phyloP scores from a whole-genome alignment of 2,888 invertebrate genomes.

The Phaedon cochleariae region DNA sequence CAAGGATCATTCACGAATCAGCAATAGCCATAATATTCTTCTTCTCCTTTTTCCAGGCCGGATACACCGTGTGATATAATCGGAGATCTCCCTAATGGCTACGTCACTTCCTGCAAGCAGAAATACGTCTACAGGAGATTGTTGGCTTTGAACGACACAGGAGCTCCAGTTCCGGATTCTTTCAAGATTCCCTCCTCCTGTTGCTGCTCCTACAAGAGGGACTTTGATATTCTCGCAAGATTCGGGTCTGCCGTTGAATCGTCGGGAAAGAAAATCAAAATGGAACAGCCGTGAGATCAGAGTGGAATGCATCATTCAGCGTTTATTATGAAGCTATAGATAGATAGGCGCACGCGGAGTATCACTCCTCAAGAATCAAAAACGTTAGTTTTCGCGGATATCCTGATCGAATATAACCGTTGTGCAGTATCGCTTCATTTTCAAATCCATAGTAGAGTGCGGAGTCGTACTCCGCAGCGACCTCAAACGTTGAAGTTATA shows the following conservation, averaged over 20 bases:
- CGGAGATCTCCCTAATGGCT: conserved; percentile 61
- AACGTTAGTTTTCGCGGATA: too few species aligned
- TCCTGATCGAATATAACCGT: too few species aligned
- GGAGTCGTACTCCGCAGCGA: too few species aligned
- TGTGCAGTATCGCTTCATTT: too few species aligned
- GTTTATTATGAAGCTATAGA: too few species aligned
- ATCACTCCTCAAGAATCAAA: too few species aligned
- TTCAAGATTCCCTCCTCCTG: conserved; percentile 80
- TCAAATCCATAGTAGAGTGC: too few species aligned
- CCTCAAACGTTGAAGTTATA: too few species aligned
- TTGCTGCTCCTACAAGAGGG: conserved; percentile 66
- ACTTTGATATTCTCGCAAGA: conserved; percentile 37
- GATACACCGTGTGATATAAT: conserved; percentile 62
- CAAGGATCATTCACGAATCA: too few species aligned
- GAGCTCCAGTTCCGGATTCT: conserved; percentile 62
- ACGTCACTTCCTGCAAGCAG: conserved; percentile 66
- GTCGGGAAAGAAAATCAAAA: not conserved
- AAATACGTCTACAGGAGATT: conserved; percentile 68
- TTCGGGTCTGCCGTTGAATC: not conserved
- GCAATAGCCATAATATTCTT: too few species aligned
- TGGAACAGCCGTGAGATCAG: not conserved
- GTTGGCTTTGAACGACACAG: conserved; percentile 64
- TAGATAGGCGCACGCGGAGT: too few species aligned
- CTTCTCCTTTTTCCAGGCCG: conserved; percentile 9
- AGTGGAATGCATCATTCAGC: too few species aligned